Base-by-base conservation (phyloP, 2,797 vertebrate species). In the Acipenser ruthenus region DNA sequence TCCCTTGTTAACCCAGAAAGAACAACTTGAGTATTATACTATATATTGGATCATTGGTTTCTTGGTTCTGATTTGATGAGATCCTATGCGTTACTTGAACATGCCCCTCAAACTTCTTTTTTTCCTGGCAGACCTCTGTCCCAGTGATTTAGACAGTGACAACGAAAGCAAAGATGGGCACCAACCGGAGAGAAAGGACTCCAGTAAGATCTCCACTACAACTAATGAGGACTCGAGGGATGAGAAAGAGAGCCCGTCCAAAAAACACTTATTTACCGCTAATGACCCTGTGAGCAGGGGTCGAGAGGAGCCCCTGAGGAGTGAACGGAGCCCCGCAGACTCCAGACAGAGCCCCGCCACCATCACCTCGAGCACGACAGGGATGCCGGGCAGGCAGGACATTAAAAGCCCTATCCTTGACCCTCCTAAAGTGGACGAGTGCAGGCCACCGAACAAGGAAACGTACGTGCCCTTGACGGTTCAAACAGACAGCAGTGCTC, bases 141-240 rank as follows among this genome's bases (percentile, higher is more conserved):
- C 94, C 81, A 99, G 94, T 69, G 96, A 98, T 6, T 95, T 91
- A 2, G 95, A 99, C 71, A 99, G 95, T 71, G 96, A 99, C 10
- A 90, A 95, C 0, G 96, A 98, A 68, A 95, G 93, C 67, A 97
- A 95, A 81, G 95, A 96, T n/a, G 93, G 83, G 4, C 89, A 90
- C 63, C 69, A 82, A 66, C 90, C 88, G 6, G 95, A 96, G 50
- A 87, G 83, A 7, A 87, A 80, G 6, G 96, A 97, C 65, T 87
- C 92, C 0, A 91, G 88, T 66, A 95, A 93, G 81, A 96, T 97
- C 74, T 91, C 93, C 71, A 95, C 95, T 59, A 96, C 93, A 55
- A 94, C 89, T 0, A 50, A 73, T 2, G 92, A 93, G 64, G 89
- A 92, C 48, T 78, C 79, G 2, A 91, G 88, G 73, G 92, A 93